Conservation (phyloP, 1,140 invertebrate species). For the Nomia melanderi region DNA sequence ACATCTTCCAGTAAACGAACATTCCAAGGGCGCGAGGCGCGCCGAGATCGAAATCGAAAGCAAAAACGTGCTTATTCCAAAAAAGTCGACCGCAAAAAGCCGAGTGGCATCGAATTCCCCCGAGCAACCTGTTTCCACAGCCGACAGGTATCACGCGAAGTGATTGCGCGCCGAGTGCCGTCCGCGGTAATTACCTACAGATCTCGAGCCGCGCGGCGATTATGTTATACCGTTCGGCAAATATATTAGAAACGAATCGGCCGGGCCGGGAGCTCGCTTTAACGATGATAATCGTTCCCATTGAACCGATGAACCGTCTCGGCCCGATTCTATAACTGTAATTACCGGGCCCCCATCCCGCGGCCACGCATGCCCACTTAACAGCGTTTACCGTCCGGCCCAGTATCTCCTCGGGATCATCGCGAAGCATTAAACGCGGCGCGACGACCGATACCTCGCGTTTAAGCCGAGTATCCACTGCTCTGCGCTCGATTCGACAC, state of each 20-base stretch:
- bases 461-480: too few species aligned
- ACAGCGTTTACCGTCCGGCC: neutral
- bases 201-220: conserved; percentile 21
- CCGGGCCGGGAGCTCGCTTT: too few species aligned
- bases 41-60: too few species aligned
- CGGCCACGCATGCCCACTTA: neutral
- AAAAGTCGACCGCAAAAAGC: neutral
- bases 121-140: conserved; percentile 28
- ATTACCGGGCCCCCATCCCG: conserved; percentile 5
- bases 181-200: conserved; percentile 41
- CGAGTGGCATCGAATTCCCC: conserved; percentile 11
- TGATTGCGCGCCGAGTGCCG: conserved; percentile 9
- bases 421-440: too few species aligned
- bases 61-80: too few species aligned
- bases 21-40: too few species aligned
- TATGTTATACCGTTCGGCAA: too few species aligned
- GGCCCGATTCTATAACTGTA: neutral
- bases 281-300: conserved; percentile 27
- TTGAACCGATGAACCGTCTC: conserved; percentile 2
- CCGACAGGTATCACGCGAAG: conserved; percentile 36
- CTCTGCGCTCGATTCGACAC: too few species aligned
- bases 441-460: too few species aligned
- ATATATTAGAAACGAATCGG: too few species aligned
- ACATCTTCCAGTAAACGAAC: too few species aligned
- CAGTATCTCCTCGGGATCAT: too few species aligned